A percentile compares a stretch with the other conserved stretches of the same genome.
Conservation (phyloP, 2,888 invertebrate genomes). For the Cosmopolites sordidus region DNA sequence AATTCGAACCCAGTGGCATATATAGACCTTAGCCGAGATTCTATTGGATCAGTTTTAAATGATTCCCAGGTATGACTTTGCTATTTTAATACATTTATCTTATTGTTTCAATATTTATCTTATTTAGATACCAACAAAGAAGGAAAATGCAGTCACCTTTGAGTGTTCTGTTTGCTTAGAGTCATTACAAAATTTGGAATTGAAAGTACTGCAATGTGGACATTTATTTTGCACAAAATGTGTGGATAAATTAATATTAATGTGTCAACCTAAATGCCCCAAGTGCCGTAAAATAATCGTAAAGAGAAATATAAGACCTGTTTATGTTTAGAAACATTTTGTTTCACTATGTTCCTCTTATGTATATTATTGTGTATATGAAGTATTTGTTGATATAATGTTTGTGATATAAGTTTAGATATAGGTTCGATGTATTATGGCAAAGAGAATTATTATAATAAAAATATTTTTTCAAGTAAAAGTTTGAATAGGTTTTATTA, state of each 20-base stretch:
- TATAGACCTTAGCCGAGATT: neutral
- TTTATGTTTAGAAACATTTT: neutral
- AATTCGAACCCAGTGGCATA: neutral
- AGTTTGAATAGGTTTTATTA: too few relatives aligned
- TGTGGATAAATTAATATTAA: neutral
- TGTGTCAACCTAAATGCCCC: neutral
- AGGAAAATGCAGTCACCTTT: neutral
- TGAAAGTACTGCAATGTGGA: conserved; percentile 3
- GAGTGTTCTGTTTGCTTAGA: conserved; percentile 7
- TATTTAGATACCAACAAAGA: too few relatives aligned
- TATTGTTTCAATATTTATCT: too few relatives aligned
- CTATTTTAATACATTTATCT: neutral
- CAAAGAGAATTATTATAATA: too few relatives aligned
- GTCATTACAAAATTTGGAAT: neutral
- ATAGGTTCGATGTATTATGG: too few relatives aligned
- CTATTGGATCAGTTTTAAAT: neutral
- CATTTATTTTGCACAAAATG: conserved; percentile 5
- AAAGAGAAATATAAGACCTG: neutral
- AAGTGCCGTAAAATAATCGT: conserved; percentile 1
- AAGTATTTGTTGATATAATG: too few relatives aligned
- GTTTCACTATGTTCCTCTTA: neutral
- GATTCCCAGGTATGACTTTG: too few relatives aligned
- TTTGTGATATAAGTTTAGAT: too few relatives aligned
- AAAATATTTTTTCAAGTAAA: too few relatives aligned
- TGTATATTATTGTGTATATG: too few relatives aligned